Conservation (phyloP, 2,113 vertebrate species). For the Xiphorhynchus elegans region DNA sequence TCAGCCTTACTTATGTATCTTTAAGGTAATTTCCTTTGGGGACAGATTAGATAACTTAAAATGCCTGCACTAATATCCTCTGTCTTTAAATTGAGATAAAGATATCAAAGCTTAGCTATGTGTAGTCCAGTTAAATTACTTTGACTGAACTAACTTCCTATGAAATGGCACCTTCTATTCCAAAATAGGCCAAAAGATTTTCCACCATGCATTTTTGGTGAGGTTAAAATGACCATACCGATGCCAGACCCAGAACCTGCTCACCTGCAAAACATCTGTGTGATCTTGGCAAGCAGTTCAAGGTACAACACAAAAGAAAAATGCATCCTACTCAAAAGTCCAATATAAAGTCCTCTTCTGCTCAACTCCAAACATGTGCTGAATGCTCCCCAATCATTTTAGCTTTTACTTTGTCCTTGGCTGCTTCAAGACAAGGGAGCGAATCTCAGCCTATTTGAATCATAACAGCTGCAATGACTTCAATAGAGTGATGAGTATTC, state of each 20-base stretch:
- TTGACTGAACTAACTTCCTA: neutral
- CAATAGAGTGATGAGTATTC: conserved; percentile 3
- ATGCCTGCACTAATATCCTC: neutral
- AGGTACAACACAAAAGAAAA: neutral
- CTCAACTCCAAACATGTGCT: neutral
- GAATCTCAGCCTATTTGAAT: neutral
- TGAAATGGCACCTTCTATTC: neutral
- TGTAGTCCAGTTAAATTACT: neutral
- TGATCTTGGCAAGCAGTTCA: neutral
- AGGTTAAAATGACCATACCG: neutral
- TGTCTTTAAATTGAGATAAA: neutral
- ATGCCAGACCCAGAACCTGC: neutral
- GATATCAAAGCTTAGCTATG: neutral
- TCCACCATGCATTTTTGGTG: rapidly evolving
- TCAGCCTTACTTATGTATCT: neutral
- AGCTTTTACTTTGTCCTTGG: neutral
- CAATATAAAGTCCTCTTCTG: neutral
- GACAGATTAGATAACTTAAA: neutral
- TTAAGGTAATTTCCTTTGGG: neutral
- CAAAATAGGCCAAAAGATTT: neutral
- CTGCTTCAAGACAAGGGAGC: neutral
- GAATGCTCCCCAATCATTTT: neutral
- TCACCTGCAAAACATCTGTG: neutral
- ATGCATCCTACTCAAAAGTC: neutral
- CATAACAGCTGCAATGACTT: neutral